These are phyloP conservation scores for Himalopsyche kuldschensis DNA, from an alignment of 2,888 invertebrate genomes.

Conservation along the genomic window DNA sequence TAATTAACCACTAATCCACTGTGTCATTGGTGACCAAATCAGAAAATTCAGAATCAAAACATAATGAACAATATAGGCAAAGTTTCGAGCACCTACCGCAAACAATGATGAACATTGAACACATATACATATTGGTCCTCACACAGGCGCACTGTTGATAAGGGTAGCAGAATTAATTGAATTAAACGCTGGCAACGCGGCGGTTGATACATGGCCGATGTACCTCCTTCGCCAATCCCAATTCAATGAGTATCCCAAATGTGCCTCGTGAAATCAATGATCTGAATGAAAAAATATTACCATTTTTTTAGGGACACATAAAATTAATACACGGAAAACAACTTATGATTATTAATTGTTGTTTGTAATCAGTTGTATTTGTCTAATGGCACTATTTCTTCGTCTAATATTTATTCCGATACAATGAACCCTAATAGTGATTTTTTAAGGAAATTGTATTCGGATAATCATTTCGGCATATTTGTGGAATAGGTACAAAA, in stretches of 20 bases:
- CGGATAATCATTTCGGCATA: too few species aligned
- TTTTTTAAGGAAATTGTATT: too few species aligned
- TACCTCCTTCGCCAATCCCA: constrained; percentile 21
- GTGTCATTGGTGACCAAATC: background rate
- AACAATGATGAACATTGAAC: background rate
- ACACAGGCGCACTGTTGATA: constrained; percentile 24
- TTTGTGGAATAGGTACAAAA: too few species aligned
- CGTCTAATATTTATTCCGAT: too few species aligned
- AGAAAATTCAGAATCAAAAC: background rate
- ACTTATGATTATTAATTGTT: too few species aligned
- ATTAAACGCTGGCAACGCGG: constrained; percentile 35
- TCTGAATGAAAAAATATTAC: background rate
- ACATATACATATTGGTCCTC: background rate
- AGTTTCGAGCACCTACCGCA: background rate
- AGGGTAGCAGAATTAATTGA: constrained; percentile 40
- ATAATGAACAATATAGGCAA: background rate
- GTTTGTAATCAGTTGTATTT: too few species aligned
- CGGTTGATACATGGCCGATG: constrained; percentile 38
- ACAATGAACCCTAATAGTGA: too few species aligned
- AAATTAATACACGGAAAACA: too few species aligned
- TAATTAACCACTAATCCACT: background rate
- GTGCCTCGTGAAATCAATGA: background rate
- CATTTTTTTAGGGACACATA: too few species aligned
- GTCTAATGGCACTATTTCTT: too few species aligned
- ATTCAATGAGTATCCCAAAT: background rate